Conservation (phyloP, 2,113 vertebrate genomes). For the Salvelinus namaycush region DNA sequence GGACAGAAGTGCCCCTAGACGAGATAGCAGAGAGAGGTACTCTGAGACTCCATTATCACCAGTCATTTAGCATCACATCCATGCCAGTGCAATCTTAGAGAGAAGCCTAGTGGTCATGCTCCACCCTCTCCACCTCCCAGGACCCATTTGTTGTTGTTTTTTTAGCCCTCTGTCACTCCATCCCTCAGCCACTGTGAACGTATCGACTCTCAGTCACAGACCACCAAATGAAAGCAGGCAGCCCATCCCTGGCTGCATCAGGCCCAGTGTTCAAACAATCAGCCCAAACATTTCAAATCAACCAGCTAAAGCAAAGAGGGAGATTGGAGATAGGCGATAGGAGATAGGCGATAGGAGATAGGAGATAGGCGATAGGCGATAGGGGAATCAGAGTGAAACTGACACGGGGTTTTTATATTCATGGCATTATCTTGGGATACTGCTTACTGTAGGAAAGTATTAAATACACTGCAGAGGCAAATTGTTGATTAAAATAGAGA, state of each 20-base stretch:
- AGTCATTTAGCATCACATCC: slow-evolving; percentile 38
- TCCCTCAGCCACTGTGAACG: slow-evolving; percentile 45
- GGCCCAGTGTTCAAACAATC: slow-evolving; percentile 48
- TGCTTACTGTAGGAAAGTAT: too few relatives aligned
- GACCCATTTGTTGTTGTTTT: slow-evolving; percentile 24
- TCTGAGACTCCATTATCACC: slow-evolving; percentile 19
- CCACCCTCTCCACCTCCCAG: slow-evolving; percentile 15
- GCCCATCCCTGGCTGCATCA: slow-evolving; percentile 45
- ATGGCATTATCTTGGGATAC: too few relatives aligned
- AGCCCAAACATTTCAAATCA: slow-evolving; percentile 42
- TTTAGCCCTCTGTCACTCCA: slow-evolving; percentile 36
- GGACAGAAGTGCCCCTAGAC: neutral
- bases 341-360: neutral
- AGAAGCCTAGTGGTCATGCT: slow-evolving; percentile 5
- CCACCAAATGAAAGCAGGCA: slow-evolving; percentile 67
- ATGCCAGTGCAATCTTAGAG: slow-evolving; percentile 4
- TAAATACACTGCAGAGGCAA: too few relatives aligned
- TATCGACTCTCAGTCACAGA: slow-evolving; percentile 64
- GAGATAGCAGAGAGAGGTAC: neutral
- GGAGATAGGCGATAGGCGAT: neutral
- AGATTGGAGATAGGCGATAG: neutral
- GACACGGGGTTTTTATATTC: too few relatives aligned
- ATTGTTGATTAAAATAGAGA: too few relatives aligned
- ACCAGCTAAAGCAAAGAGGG: neutral
- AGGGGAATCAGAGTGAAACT: neutral